Evolutionary conservation across 1,140 invertebrate genomes (phyloP), one percentile per base, ranked within the genome.

Genomic region (Hyposmocoma kahamanoa): DNA sequence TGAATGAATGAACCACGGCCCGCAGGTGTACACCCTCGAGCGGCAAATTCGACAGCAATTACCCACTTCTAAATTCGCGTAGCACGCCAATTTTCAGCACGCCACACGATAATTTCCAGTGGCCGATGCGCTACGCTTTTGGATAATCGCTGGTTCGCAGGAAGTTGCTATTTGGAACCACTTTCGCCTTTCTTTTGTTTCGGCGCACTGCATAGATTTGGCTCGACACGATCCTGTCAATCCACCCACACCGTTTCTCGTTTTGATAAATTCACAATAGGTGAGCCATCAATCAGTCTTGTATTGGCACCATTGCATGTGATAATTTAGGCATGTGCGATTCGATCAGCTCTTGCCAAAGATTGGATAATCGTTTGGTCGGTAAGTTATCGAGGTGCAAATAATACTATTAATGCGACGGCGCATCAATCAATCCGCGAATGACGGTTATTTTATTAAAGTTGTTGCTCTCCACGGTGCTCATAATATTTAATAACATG

Each of bases 1-100:
- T 84, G 78, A 84, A 82, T 84, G 81, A 82, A 80, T n/a, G n/a
- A n/a, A 53, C 67, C 68, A 49, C 62, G 66, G 66, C 63, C 70
- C 68, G 76, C 81, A 84, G 81, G 81, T 84, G 80, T 62, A 65
- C 63, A 63, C 65, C 79, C 75, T 56, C 53, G 32, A 69, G 76
- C 74, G 55, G 45, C 67, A 62, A 67, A 75, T 78, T 75, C 60
- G 53, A 38, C 55, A 60, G 43, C 67, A 63, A 81, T 79, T 73
- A 72, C 62, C 63, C n/a, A n/a, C n/a, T 62, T 62, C 67, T 62
- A 69, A 72, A 71, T 68, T 67, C 56, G 46, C 59, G 56, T 59
- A 61, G 54, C 50, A 42, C 53, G 60, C 62, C 50, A 72, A 81
- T 80, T 72, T 73, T 52, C 62, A 61, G 58, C 81, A 84, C 78